Conservation (phyloP, 2,113 vertebrate species). For the Sardina pilchardus region DNA sequence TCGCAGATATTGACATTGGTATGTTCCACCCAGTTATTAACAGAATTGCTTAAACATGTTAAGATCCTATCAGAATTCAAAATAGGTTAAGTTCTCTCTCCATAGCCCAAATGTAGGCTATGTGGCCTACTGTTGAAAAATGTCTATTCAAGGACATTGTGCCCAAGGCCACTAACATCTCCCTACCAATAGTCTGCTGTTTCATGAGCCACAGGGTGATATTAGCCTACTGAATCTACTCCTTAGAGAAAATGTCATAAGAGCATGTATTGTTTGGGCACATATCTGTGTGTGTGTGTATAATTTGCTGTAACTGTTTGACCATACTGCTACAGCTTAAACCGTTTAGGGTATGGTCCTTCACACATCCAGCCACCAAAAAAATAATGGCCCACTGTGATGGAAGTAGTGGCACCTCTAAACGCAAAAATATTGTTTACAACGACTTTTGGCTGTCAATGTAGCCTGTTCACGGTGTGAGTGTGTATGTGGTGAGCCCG, state of each 20-base stretch:
- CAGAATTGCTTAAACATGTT: neutral
- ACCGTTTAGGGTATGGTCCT: neutral
- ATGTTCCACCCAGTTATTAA: no score
- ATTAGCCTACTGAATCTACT: no score
- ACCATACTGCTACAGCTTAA: neutral
- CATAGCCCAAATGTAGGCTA: neutral
- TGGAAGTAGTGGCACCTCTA: neutral
- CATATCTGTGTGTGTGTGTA: neutral
- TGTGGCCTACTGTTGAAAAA: neutral
- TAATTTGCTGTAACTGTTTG: neutral
- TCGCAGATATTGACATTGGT: neutral
- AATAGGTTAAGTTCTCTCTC: neutral
- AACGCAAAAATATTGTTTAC: neutral
- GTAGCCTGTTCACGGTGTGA: neutral
- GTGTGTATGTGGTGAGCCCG: constrained; percentile 5
- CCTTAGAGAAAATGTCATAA: no score
- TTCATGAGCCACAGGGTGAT: no score
- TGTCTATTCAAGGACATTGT: neutral
- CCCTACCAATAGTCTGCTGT: no score
- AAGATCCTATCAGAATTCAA: neutral
- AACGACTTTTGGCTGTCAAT: neutral
- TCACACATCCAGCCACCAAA: neutral
- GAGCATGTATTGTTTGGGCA: neutral
- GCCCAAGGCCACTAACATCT: neutral
- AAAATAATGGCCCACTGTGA: neutral